Base-by-base conservation (phyloP, 1,140 invertebrate genomes). In the Ceratina japonica region DNA sequence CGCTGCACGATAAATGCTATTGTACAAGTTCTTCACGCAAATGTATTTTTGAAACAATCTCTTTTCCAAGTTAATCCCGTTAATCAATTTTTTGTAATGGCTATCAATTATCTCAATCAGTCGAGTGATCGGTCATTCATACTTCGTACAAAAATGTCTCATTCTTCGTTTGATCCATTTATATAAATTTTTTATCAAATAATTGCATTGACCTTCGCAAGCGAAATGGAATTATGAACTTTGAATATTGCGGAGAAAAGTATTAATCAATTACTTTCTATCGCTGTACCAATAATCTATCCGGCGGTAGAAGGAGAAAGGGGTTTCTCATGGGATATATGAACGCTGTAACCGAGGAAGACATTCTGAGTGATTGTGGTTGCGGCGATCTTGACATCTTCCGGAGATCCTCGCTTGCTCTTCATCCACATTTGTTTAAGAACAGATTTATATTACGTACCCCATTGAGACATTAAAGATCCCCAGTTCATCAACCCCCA, bases 331-430 rank as follows among this genome's bases (percentile, higher is more conserved):
- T 89, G 86, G 89, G 85, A 92, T 89, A 88, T 92, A 92, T 92
- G 91, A 92, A 87, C 71, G 88, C 83, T 85, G 88, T 92, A 92
- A 92, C 83, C 87, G 90, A 89, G 89, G 90, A 91, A 88, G 91
- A 92, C 91, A 91, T 86, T 87, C 87, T 92, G 92, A 92, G 86
- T 92, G 92, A 92, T 92, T 92, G 91, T 91, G 90, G 91, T 88
- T 90, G 87, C 90, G 71, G 83, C 87, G 86, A 90, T 92, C 90
- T 89, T 92, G 92, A 92, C 92, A 84, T 88, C 87, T 87, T 76
- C 87, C 85, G 87, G 84, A 88, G 88, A 90, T 61, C 82, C 86
- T 85, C 69, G 75, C 61, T 44, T 37, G 52, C 59, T 66, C 54
- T 44, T 61, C 64, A 68, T 87, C 49, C 51, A 75, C 75, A 87